Percentiles rank a stretch among this genome's conserved stretches.
Conservation (phyloP, 2,888 invertebrate genomes). For the Aromia moschata region DNA sequence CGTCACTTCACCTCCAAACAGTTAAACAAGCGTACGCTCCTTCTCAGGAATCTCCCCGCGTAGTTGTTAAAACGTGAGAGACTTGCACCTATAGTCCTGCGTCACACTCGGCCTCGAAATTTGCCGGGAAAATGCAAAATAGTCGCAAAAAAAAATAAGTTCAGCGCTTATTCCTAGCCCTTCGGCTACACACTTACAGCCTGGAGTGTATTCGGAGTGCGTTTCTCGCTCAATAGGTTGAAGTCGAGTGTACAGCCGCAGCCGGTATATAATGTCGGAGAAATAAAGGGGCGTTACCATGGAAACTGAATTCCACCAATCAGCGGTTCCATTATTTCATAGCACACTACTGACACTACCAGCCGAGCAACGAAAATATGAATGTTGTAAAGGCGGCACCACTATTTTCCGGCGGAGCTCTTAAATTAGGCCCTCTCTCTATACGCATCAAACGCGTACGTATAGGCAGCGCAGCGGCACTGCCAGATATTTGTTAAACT, state of each 20-base stretch:
- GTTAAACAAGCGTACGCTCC: too few relatives aligned
- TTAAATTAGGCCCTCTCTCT: constrained; percentile 30
- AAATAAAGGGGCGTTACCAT: constrained; percentile 60
- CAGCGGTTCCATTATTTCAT: constrained; percentile 60
- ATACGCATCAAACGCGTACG: constrained; percentile 14
- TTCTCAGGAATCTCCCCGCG: too few relatives aligned
- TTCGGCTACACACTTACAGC: background rate
- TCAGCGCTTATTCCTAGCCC: too few relatives aligned
- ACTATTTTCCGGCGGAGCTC: constrained; percentile 16
- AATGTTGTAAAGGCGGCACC: constrained; percentile 42
- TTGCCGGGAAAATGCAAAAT: too few relatives aligned
- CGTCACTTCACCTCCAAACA: too few relatives aligned
- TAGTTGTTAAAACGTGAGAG: too few relatives aligned
- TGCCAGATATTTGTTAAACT: constrained; percentile 15
- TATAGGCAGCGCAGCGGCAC: constrained; percentile 14
- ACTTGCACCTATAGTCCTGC: too few relatives aligned
- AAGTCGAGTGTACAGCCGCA: constrained; percentile 25
- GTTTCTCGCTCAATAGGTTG: constrained; percentile 16
- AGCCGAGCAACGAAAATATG: constrained; percentile 48
- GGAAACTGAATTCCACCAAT: constrained; percentile 62
- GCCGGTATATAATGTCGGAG: constrained; percentile 38
- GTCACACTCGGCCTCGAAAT: too few relatives aligned
- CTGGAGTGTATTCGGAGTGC: constrained; percentile 20
- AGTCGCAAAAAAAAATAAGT: too few relatives aligned
- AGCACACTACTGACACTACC: constrained; percentile 51